Percentiles rank a stretch among this genome's conserved stretches.
Conservation (phyloP, 2,797 vertebrate species). For the Coranthus polyacanthus region DNA sequence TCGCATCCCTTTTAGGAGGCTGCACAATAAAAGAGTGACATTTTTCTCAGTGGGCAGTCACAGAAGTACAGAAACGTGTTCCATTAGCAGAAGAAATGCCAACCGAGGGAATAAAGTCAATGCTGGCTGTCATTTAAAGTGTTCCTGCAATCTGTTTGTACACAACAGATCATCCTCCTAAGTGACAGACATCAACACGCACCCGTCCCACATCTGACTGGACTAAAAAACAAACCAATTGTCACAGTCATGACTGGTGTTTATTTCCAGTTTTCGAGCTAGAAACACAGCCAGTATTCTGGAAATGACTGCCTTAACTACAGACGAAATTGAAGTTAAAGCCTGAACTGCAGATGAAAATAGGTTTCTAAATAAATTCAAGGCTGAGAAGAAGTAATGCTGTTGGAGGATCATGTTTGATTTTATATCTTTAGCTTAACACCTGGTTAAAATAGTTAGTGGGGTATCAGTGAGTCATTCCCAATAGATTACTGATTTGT, state of each 20-base stretch:
- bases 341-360: not conserved
- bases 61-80: constrained; percentile 22
- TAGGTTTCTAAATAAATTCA: not conserved
- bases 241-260: not conserved
- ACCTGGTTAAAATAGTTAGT: constrained; percentile 2
- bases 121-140: constrained; percentile 1
- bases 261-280: no score
- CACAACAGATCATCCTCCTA: constrained; percentile 6
- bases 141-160: not conserved
- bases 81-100: not conserved
- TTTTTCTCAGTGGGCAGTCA: constrained; percentile 18
- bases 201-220: not conserved
- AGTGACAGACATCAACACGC: not conserved
- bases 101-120: not conserved
- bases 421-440: not conserved
- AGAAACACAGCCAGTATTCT: not conserved
- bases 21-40: constrained; percentile 38
- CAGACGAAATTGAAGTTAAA: no score
- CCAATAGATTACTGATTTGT: constrained; percentile 42
- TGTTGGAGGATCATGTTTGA: not conserved
- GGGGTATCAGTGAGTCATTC: constrained; percentile 22
- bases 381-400: not conserved
- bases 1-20: constrained; percentile 26
- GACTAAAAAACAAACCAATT: constrained; percentile 6
- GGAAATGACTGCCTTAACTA: not conserved